phyloP scores from a whole-genome alignment of 2,113 vertebrate genomes.

The Emberiza fucata region DNA sequence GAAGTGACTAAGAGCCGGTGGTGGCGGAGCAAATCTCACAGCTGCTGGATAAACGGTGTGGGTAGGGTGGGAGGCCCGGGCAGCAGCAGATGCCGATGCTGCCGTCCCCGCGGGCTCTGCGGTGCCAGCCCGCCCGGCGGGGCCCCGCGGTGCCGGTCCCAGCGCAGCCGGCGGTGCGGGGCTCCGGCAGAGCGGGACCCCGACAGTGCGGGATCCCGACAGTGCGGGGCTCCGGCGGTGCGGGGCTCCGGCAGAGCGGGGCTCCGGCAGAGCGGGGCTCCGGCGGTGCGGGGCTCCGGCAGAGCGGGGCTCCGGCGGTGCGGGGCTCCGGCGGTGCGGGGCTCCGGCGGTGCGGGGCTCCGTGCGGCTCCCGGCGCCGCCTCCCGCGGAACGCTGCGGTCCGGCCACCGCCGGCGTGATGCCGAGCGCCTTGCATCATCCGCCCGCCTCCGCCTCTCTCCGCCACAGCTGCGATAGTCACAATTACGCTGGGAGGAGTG shows the following conservation, averaged over 20 bases:
- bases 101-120: not conserved
- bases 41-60: not conserved
- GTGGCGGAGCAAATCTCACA: not conserved
- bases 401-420: not conserved
- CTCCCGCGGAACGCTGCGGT: not conserved
- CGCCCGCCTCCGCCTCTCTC: not conserved
- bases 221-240: too few species aligned
- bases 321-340: too few species aligned
- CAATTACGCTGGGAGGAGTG: constrained; percentile 16
- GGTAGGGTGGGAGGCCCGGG: not conserved
- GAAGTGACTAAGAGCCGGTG: not conserved
- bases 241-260: not conserved
- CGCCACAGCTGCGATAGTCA: not conserved
- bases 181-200: too few species aligned
- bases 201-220: too few species aligned
- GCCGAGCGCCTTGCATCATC: constrained; percentile 52
- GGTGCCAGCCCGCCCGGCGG: not conserved
- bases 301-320: not conserved
- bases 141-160: not conserved
- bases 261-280: too few species aligned
- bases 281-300: too few species aligned
- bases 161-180: not conserved
- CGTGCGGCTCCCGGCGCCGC: not conserved
- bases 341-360: not conserved
- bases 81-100: not conserved